Conservation (phyloP, 2,888 invertebrate genomes). For the Zeuzera pyrina region DNA sequence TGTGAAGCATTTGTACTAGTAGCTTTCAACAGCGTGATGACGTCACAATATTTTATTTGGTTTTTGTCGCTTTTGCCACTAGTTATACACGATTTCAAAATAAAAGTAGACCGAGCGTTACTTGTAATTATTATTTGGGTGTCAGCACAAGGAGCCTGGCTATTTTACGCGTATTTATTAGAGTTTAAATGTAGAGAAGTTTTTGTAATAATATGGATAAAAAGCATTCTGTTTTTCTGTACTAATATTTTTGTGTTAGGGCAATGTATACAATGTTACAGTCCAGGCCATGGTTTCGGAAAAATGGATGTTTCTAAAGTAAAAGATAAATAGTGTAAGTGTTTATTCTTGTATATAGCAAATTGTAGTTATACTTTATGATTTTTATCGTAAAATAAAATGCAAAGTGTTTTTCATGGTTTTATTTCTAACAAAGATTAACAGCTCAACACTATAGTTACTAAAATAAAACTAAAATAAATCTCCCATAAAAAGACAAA, state of each 20-base stretch:
- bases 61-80: conserved; percentile 91
- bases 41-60: conserved; percentile 98
- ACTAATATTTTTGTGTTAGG: conserved; percentile 82
- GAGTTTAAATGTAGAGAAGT: conserved; percentile 91
- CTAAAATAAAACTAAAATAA: too few species aligned
- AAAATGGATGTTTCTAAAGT: conserved; percentile 8
- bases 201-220: conserved; percentile 88
- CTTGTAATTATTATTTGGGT: conserved; percentile 76
- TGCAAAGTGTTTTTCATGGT: conserved; percentile 18
- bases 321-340: not conserved
- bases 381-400: conserved; percentile 7
- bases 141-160: conserved; percentile 87
- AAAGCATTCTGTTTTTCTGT: conserved; percentile 86
- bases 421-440: conserved; percentile 43
- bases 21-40: conserved; percentile 94
- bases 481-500: too few species aligned
- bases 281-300: conserved; percentile 44
- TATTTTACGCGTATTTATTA: conserved; percentile 90
- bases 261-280: conserved; percentile 64
- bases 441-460: conserved; percentile 1
- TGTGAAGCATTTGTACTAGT: conserved; percentile 90
- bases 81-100: conserved; percentile 79
- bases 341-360: not conserved
- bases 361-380: not conserved
- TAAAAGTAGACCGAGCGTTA: conserved; percentile 60